These are phyloP conservation scores for Arrhopalites spinosus DNA, from an alignment of 2,888 invertebrate species.

Conservation along the genomic window DNA sequence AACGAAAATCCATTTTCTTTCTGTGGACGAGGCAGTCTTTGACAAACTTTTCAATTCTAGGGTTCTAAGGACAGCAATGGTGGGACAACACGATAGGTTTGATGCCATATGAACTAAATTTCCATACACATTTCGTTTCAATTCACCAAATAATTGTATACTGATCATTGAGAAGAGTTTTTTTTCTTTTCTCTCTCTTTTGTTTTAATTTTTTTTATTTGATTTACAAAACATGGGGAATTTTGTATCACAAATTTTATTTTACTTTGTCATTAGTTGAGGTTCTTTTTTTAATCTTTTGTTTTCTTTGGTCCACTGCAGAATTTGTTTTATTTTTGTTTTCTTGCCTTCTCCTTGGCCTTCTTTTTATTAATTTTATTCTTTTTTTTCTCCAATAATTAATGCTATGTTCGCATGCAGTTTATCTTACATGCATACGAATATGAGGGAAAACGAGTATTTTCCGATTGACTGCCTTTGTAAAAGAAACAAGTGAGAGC, in stretches of 20 bases:
- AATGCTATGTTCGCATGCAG: background rate
- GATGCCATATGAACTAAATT: conserved; percentile 39
- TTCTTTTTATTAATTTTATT: background rate
- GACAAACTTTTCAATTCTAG: conserved; percentile 40
- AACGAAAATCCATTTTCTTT: background rate
- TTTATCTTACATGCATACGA: conserved; percentile 4
- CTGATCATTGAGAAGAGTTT: background rate
- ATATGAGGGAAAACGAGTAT: too few species aligned
- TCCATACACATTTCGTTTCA: conserved; percentile 16
- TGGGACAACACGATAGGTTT: conserved; percentile 47
- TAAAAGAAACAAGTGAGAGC: too few species aligned
- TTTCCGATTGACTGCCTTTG: too few species aligned
- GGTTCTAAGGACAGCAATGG: conserved; percentile 42
- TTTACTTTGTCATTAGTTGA: background rate
- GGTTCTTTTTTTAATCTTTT: background rate
- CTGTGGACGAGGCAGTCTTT: background rate
- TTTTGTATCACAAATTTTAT: background rate
- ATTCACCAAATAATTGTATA: conserved; percentile 12
- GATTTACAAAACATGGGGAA: background rate
- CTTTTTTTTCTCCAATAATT: too few species aligned
- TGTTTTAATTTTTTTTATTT: background rate
- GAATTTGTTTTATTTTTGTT: too few species aligned
- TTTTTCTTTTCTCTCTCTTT: background rate
- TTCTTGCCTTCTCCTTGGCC: background rate
- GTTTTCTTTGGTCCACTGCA: too few species aligned